Conservation (phyloP, 2,113 vertebrate species). For the Trochalopteron elliotii region DNA sequence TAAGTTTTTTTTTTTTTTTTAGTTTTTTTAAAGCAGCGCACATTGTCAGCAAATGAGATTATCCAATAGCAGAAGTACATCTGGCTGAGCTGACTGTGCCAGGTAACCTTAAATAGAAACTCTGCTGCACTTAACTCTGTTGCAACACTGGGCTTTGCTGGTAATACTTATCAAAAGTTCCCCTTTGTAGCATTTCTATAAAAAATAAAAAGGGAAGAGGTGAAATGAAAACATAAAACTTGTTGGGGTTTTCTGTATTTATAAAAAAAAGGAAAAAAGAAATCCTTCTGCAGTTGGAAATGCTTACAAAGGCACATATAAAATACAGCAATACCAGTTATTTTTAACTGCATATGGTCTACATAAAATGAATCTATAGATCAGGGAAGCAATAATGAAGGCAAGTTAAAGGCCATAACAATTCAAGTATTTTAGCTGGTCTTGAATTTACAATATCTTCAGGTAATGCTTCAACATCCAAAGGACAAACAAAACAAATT, state of each 20-base stretch:
- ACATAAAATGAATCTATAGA: slow-evolving; percentile 68
- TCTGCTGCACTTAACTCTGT: slow-evolving; percentile 61
- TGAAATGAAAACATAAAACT: slow-evolving; percentile 76
- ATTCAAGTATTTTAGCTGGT: not conserved
- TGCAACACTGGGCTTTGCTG: slow-evolving; percentile 72
- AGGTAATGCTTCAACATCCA: slow-evolving; percentile 9
- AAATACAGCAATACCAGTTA: slow-evolving; percentile 65
- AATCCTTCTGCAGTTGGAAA: slow-evolving; percentile 62
- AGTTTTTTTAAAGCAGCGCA: slow-evolving; percentile 54
- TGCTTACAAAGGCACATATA: slow-evolving; percentile 68
- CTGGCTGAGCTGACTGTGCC: slow-evolving; percentile 68
- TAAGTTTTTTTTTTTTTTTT: not conserved
- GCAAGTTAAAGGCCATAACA: slow-evolving; percentile 17
- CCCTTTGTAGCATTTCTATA: slow-evolving; percentile 78
- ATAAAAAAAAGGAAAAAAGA: slow-evolving; percentile 28
- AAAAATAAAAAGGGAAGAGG: slow-evolving; percentile 83
- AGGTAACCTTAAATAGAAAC: slow-evolving; percentile 81
- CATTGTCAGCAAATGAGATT: slow-evolving; percentile 76
- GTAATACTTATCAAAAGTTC: slow-evolving; percentile 76
- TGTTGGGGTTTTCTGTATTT: slow-evolving; percentile 41
- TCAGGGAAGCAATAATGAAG: slow-evolving; percentile 45
- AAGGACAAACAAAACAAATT: not conserved
- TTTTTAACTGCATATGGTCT: slow-evolving; percentile 66
- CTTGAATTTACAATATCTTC: slow-evolving; percentile 19
- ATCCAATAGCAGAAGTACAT: slow-evolving; percentile 75